A percentile compares a stretch with the other conserved stretches of the same genome.
Conservation (phyloP, 2,113 vertebrate species). For the Thinocorus orbignyianus region DNA sequence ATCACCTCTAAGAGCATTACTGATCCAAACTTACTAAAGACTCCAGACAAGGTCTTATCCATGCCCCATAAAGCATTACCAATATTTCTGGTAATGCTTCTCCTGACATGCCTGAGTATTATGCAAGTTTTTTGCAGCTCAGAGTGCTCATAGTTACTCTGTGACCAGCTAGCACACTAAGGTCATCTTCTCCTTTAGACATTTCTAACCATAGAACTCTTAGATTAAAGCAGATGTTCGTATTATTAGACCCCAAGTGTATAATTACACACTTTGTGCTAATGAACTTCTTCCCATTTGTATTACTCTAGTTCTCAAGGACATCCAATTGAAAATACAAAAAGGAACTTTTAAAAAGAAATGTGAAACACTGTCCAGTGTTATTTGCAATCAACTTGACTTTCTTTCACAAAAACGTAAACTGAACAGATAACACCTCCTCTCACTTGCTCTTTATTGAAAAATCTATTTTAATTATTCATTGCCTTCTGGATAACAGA, state of each 20-base stretch:
- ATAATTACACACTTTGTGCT: background rate
- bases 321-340: background rate
- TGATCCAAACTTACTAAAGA: background rate
- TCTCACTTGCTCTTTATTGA: background rate
- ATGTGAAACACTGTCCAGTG: background rate
- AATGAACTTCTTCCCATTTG: constrained; percentile 2
- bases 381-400: background rate
- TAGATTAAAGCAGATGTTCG: constrained; percentile 34
- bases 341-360: background rate
- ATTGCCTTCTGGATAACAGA: background rate
- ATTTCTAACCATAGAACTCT: background rate
- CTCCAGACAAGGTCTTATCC: background rate
- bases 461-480: constrained; percentile 49
- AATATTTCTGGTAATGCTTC: background rate
- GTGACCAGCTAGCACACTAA: background rate
- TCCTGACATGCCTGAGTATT: background rate
- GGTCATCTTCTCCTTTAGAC: background rate
- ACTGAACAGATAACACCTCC: background rate
- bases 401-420: background rate
- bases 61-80: background rate
- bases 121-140: background rate
- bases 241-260: background rate
- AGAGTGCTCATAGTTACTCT: background rate
- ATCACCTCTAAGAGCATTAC: background rate
- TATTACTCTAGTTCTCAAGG: constrained; percentile 28